Conservation (phyloP, 2,888 invertebrate genomes). For the Amiota mariae region DNA sequence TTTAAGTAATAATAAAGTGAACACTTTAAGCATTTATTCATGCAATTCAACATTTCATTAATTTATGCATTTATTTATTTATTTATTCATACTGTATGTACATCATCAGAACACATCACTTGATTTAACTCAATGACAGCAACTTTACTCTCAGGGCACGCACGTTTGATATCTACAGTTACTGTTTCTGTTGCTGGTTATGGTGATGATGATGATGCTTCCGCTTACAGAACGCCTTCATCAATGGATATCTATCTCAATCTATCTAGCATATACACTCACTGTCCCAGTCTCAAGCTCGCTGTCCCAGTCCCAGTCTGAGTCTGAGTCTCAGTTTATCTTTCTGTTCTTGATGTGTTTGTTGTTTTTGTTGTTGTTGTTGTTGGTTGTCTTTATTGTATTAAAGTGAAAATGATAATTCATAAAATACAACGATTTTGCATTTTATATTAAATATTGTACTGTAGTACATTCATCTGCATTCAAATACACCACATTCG, state of each 20-base stretch:
- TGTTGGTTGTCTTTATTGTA: conserved; percentile 7
- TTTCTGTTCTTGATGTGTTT: too few relatives aligned
- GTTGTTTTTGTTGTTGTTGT: neutral
- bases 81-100: neutral
- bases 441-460: conserved; percentile 61
- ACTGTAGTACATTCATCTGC: neutral
- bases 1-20: neutral
- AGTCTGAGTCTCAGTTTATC: neutral
- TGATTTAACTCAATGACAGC: neutral
- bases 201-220: too few relatives aligned
- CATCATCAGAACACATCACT: neutral
- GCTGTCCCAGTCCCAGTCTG: neutral
- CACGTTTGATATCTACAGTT: too few relatives aligned
- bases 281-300: neutral
- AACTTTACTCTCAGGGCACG: neutral
- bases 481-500: conserved; percentile 13
- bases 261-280: neutral
- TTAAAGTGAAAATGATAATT: conserved; percentile 41
- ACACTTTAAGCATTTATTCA: neutral
- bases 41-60: too few relatives aligned
- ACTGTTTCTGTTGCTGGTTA: too few relatives aligned
- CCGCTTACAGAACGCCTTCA: too few relatives aligned
- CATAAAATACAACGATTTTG: conserved; percentile 52
- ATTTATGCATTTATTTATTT: too few relatives aligned
- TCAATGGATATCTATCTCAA: too few relatives aligned